Evolutionary conservation across 2,888 invertebrate species (phyloP), one percentile per base, ranked within the genome.

Genomic region (Zygaena filipendulae): DNA sequence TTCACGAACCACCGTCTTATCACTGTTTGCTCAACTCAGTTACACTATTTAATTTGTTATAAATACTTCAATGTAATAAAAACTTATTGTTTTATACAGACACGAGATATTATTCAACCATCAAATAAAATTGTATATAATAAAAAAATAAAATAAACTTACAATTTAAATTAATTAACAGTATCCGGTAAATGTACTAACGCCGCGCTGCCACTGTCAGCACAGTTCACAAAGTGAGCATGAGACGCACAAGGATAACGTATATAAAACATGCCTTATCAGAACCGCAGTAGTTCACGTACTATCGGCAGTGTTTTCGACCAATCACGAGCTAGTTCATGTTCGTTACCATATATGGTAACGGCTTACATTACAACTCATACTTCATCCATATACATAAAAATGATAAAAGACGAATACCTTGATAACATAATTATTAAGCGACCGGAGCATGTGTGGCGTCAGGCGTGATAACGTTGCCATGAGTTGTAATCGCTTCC

Each of bases 271-370:
- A 55, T 48, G 58, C 57, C 72, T 81, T 81, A 80, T 80, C 79
- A 72, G 52, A 66, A 16, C 16, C 16, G 16, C 16, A 16, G 7
- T n/a, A n/a, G 59, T 61, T 59, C 57, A 59, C 66, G 69, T 71
- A 79, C 74, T 77, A 81, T 77, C 72, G 64, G 58, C 56, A 57
- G 57, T 59, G 56, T 59, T 61, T 59, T 67, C 81, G 71, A 63
- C 87, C 88, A 88, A 88, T 88, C 77, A 82, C 72, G 66, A 74
- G 75, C 83, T 83, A 56, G 51, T 61, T 59, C 69, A 60, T 63
- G 70, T 72, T 72, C 85, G 86, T 88, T 84, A 86, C 89, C 88
- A 87, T 88, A 88, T 88, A 88, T 85, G 88, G 88, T 82, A 84
- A 83, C 81, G 77, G 52, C 52, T 57, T 51, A 29, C 30, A 34